phyloP scores from a whole-genome alignment of 1,140 invertebrate genomes.

The Araneus ventricosus region DNA sequence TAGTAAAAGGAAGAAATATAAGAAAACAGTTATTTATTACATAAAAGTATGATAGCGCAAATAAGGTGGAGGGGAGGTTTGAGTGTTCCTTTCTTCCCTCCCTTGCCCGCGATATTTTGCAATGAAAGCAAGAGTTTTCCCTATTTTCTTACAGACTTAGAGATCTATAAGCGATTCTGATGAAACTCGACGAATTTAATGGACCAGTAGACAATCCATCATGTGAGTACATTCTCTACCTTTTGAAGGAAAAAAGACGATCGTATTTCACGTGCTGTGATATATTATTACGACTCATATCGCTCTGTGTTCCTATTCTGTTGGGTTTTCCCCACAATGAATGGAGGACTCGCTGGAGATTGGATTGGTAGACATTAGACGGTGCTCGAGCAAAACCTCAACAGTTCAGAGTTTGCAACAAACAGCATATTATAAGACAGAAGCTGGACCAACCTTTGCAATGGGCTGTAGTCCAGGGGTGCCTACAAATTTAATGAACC shows the following conservation, averaged over 20 bases:
- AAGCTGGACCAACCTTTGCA: too few relatives aligned
- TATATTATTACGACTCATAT: slow-evolving; percentile 46
- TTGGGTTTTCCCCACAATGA: not conserved
- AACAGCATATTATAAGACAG: not conserved
- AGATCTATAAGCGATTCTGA: slow-evolving; percentile 53
- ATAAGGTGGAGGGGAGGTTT: not conserved
- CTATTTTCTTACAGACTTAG: slow-evolving; percentile 30
- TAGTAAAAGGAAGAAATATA: not conserved
- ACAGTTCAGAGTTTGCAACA: not conserved
- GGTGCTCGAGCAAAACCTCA: not conserved
- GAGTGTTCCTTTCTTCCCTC: too few relatives aligned
- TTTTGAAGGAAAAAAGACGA: slow-evolving; percentile 37
- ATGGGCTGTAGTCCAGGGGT: too few relatives aligned
- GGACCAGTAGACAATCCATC: slow-evolving; percentile 64
- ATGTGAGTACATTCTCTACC: slow-evolving; percentile 30
- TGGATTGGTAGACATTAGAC: not conserved
- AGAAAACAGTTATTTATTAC: slow-evolving; percentile 66
- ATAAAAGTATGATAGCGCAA: slow-evolving; percentile 58
- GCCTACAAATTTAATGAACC: too few relatives aligned
- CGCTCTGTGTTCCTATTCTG: not conserved
- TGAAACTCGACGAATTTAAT: slow-evolving; percentile 68
- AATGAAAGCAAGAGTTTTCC: slow-evolving; percentile 65
- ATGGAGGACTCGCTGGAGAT: not conserved
- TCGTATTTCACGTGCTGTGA: slow-evolving; percentile 55
- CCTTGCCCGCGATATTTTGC: not conserved